These are phyloP conservation scores for Orius insidiosus DNA, from an alignment of 1,140 invertebrate genomes.

Conservation along the genomic window DNA sequence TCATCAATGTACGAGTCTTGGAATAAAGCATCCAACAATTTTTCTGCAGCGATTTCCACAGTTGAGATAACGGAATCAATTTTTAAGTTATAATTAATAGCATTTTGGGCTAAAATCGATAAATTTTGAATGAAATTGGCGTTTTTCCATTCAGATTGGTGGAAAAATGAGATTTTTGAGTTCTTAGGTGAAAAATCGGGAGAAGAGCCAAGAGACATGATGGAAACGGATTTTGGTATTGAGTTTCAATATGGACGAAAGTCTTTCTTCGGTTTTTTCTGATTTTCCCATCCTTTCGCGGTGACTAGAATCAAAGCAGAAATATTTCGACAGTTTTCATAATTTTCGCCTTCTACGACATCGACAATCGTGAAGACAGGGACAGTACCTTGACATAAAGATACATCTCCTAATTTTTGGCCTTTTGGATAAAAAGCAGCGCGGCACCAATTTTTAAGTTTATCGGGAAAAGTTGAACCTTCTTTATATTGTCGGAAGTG, in stretches of 20 bases:
- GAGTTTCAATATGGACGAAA: slow-evolving; percentile 2
- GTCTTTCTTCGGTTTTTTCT: slow-evolving; percentile 3
- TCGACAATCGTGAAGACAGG: slow-evolving; percentile 12
- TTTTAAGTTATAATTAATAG: slow-evolving; percentile 8
- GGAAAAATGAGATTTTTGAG: background rate
- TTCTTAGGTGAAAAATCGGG: background rate
- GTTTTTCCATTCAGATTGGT: background rate
- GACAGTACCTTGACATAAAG: background rate
- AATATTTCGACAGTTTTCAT: slow-evolving; percentile 9
- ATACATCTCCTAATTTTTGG: slow-evolving; percentile 5
- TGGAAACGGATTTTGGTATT: slow-evolving; percentile 7
- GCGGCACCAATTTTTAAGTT: slow-evolving; percentile 14
- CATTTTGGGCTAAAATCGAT: slow-evolving; percentile 3
- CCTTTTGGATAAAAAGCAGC: slow-evolving; percentile 10
- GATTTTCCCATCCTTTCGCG: slow-evolving; percentile 14
- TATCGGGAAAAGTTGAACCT: slow-evolving; percentile 6
- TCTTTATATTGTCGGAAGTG: slow-evolving; percentile 9
- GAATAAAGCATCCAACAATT: slow-evolving; percentile 13
- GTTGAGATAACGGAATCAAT: slow-evolving; percentile 4
- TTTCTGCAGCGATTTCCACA: slow-evolving; percentile 6
- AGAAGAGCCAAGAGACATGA: slow-evolving; percentile 12
- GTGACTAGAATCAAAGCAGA: slow-evolving; percentile 13
- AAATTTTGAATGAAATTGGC: background rate
- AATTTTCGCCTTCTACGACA: slow-evolving; percentile 8
- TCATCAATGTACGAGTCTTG: slow-evolving; percentile 11